Evolutionary conservation across 2,888 invertebrate species (phyloP).

Genomic region (Dioctria rufipes): DNA sequence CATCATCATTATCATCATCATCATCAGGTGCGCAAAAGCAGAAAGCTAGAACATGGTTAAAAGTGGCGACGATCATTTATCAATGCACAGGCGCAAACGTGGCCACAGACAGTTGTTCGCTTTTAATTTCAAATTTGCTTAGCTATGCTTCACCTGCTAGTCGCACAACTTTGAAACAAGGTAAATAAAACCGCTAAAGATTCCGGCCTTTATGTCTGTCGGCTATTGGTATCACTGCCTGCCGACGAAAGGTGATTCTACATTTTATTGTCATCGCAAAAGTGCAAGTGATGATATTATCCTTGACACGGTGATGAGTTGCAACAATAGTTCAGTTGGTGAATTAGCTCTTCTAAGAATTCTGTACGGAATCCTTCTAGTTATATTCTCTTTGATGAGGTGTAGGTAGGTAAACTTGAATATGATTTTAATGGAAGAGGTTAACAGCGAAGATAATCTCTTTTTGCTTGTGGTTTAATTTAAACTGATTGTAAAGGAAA

Average conservation of each 20-base stretch:
- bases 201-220: neutral
- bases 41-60: constrained; percentile 26
- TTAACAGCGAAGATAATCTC: too few species aligned
- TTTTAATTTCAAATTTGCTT: constrained; percentile 51
- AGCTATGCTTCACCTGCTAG: constrained; percentile 19
- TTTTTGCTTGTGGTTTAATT: too few species aligned
- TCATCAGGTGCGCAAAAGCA: constrained; percentile 20
- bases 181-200: neutral
- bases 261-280: neutral
- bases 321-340: neutral
- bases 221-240: too few species aligned
- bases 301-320: neutral
- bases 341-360: too few species aligned
- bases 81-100: constrained; percentile 35
- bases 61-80: constrained; percentile 41
- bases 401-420: too few species aligned
- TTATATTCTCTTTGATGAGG: too few species aligned
- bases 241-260: neutral
- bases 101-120: constrained; percentile 32
- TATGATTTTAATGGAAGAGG: too few species aligned
- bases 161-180: neutral
- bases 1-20: constrained; percentile 41
- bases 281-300: neutral
- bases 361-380: too few species aligned
- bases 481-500: too few species aligned